These are phyloP conservation scores for Calypte anna DNA, from an alignment of 2,113 vertebrate genomes.

Conservation along the genomic window DNA sequence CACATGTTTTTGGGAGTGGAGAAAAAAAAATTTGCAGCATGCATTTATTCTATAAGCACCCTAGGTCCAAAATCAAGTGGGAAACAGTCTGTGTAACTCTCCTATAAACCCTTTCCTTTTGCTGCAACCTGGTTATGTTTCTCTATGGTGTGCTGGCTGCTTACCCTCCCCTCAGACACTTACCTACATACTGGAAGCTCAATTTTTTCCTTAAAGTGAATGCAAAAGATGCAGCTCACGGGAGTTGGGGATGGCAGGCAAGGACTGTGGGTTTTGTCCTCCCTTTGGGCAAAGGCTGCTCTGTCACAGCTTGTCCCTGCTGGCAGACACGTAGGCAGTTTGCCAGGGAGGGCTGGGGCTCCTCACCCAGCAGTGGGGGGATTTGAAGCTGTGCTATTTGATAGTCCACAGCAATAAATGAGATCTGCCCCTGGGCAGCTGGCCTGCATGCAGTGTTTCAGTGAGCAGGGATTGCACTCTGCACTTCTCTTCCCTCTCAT, in stretches of 20 bases:
- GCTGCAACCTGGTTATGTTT: background rate
- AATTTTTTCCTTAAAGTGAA: background rate
- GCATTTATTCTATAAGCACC: background rate
- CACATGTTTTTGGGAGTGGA: background rate
- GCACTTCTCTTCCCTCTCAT: accelerated
- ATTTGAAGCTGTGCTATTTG: background rate
- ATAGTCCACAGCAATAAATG: accelerated
- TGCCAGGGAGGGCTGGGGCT: background rate
- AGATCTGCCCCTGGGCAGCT: background rate
- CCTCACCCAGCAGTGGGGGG: background rate
- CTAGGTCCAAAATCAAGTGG: background rate
- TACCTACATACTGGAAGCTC: background rate
- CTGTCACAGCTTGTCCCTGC: background rate
- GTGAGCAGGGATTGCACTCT: accelerated
- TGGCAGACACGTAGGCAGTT: background rate
- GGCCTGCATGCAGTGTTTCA: background rate
- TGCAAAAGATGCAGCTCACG: accelerated
- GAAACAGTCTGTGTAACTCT: background rate
- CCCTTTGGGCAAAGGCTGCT: background rate
- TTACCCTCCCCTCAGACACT: background rate
- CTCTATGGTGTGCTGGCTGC: background rate
- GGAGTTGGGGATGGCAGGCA: background rate
- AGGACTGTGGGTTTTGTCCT: background rate
- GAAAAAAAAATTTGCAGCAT: background rate
- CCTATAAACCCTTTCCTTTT: background rate